Conservation (phyloP, 2,113 vertebrate genomes). For the Naja naja region DNA sequence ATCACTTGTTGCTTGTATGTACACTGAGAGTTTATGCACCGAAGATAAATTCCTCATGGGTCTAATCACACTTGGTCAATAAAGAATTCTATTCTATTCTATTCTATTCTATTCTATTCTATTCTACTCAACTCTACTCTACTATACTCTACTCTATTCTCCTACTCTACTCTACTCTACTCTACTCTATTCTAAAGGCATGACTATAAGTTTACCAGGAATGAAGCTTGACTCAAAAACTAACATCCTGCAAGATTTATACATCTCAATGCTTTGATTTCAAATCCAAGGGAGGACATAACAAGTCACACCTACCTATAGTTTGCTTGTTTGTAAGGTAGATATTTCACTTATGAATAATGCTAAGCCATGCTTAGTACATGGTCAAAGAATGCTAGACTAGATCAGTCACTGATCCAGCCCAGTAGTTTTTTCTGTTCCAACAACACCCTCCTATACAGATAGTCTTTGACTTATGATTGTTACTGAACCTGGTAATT, state of each 20-base stretch:
- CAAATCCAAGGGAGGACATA: neutral
- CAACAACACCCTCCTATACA: neutral
- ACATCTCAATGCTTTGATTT: neutral
- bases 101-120: too few relatives aligned
- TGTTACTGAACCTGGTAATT: neutral
- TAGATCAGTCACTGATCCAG: neutral
- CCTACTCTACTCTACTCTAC: too few relatives aligned
- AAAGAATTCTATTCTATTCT: too few relatives aligned
- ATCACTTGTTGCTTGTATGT: too few relatives aligned
- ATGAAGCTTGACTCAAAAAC: neutral
- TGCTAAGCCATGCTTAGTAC: neutral
- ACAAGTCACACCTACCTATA: neutral
- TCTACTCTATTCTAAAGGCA: neutral
- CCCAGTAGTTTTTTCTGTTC: neutral
- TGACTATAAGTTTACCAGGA: neutral
- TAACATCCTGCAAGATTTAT: neutral
- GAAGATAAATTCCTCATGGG: too few relatives aligned
- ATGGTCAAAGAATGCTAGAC: neutral
- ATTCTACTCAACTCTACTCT: too few relatives aligned
- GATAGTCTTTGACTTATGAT: neutral
- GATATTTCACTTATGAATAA: neutral
- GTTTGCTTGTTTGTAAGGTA: neutral
- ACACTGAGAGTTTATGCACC: too few relatives aligned
- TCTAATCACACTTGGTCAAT: too few relatives aligned
- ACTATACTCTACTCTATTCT: too few relatives aligned